These are phyloP conservation scores for Emmelina monodactyla DNA, from an alignment of 2,888 invertebrate species.

Conservation along the genomic window DNA sequence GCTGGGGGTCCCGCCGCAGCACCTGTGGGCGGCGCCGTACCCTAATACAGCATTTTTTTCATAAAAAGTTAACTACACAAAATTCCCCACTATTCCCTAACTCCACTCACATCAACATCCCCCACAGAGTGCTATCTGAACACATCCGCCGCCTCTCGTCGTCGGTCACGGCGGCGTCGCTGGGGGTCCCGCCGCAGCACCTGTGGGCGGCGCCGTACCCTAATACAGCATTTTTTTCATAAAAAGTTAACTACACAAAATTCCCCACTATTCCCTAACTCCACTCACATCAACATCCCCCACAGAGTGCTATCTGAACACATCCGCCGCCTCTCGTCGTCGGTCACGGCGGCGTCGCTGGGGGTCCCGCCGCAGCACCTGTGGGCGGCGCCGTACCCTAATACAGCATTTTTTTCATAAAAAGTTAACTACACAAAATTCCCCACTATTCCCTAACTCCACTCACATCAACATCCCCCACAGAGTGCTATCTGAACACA, in stretches of 20 bases:
- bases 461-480: too few species aligned
- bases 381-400: conserved; percentile 96
- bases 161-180: conserved; percentile 80
- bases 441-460: too few species aligned
- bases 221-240: too few species aligned
- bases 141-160: conserved; percentile 86
- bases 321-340: conserved; percentile 83
- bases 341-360: conserved; percentile 78
- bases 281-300: too few species aligned
- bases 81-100: too few species aligned
- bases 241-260: too few species aligned
- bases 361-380: conserved; percentile 72
- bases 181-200: conserved; percentile 71
- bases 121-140: conserved; percentile 77
- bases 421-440: too few species aligned
- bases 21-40: conserved; percentile 93
- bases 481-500: conserved; percentile 83
- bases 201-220: conserved; percentile 96
- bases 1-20: conserved; percentile 72
- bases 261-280: too few species aligned
- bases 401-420: too few species aligned
- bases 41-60: too few species aligned
- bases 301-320: conserved; percentile 82
- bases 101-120: too few species aligned
- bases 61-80: too few species aligned